These are phyloP conservation scores for Carassius auratus DNA, from an alignment of 2,113 vertebrate species.

Conservation along the genomic window DNA sequence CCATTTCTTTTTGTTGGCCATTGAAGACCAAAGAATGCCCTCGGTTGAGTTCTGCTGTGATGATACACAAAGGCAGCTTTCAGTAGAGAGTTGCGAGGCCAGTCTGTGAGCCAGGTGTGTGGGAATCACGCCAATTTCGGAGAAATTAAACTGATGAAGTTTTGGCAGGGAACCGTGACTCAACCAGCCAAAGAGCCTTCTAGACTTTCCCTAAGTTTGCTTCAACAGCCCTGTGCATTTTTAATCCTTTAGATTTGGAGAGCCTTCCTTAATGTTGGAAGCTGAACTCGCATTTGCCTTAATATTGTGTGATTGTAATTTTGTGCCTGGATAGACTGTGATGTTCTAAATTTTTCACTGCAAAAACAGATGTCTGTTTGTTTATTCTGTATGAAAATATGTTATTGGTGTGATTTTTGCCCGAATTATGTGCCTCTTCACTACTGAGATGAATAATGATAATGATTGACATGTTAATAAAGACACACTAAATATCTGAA, in stretches of 20 bases:
- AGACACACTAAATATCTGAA: slow-evolving; percentile 30
- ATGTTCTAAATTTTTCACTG: not conserved
- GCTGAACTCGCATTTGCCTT: slow-evolving; percentile 11
- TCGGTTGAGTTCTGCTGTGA: slow-evolving; percentile 46
- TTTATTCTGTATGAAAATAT: slow-evolving; percentile 15
- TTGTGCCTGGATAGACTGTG: slow-evolving; percentile 2
- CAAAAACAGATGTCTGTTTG: slow-evolving; percentile 4
- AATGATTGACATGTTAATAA: slow-evolving; percentile 44
- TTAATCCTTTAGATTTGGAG: not conserved
- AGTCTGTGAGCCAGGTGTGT: slow-evolving; percentile 67
- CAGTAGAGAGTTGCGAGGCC: slow-evolving; percentile 52
- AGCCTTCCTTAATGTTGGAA: not conserved
- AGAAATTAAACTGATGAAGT: slow-evolving; percentile 28
- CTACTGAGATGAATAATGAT: slow-evolving; percentile 23
- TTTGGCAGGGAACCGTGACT: slow-evolving; percentile 2
- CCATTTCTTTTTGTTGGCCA: slow-evolving; percentile 18
- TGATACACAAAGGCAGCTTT: slow-evolving; percentile 68
- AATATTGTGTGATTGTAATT: not conserved
- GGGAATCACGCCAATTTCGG: slow-evolving; percentile 61
- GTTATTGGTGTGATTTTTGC: slow-evolving; percentile 36
- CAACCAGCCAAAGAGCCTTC: slow-evolving; percentile 6
- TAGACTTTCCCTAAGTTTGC: slow-evolving; percentile 15
- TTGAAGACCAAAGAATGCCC: slow-evolving; percentile 64
- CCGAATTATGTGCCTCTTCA: slow-evolving; percentile 31
- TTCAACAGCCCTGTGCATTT: slow-evolving; percentile 25